Evolutionary conservation across 2,888 invertebrate species (phyloP), one percentile per base, ranked within the genome.

Genomic region (Peribatodes rhomboidaria): DNA sequence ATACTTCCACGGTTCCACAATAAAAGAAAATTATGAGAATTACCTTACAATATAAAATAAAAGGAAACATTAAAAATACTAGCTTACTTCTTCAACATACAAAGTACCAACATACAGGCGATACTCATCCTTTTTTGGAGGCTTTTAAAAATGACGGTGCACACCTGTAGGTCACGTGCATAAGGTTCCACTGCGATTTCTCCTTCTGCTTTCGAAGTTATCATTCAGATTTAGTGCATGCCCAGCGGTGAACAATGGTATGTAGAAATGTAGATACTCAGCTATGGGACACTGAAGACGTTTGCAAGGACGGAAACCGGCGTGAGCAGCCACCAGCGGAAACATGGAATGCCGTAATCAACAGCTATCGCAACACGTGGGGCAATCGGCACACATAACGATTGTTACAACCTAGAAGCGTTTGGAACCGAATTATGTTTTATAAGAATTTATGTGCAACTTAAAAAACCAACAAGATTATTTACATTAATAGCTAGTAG

Each of bases 381-480:
- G 53, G 84, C 81, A 85, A 84, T 74, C 70, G 83, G 75, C 84
- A 81, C 80, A 85, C 81, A 83, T 85, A 84, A 78, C 77, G 72
- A 70, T 54, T 54, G 47, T 64, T 64, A 55, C 59, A 64, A 58
- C 47, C 53, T 39, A 57, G 39, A 49, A 59, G 54, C 47, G 33
- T 46, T 57, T 59, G 46, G 11, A 44, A 18, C 35, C 33, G 55
- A 59, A 50, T 54, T 54, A 22, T 37, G 53, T 55, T 53, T 62
- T 59, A 56, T 56, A 56, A 55, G 54, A 42, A 42, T 31, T 13
- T 31, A 47, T 57, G 57, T 61, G 55, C 61, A 61, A 42, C 20
- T 2, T 20, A 18, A 18, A 10, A 42, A 42, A 11, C 18, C 11
- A 42, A 42, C 20, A 1, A 11, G 42, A 4, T 42, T 13, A 37